Conservation (phyloP, 2,888 invertebrate species). For the Anagyrus pseudococci region DNA sequence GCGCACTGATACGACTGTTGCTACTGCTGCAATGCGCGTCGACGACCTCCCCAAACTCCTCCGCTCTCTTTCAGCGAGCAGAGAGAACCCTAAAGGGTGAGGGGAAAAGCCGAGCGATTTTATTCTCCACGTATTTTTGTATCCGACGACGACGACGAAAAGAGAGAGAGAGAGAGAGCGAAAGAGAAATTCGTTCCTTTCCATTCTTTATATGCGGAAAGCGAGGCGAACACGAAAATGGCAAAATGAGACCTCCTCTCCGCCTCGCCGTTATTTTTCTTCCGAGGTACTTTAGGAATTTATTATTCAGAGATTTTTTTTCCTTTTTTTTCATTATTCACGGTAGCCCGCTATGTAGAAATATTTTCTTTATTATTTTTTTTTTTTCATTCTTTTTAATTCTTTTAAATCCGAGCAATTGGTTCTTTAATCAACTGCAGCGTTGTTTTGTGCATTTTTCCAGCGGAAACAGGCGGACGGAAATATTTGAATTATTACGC, state of each 20-base stretch:
- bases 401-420: too few relatives aligned
- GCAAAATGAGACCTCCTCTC: slow-evolving; percentile 19
- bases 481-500: too few relatives aligned
- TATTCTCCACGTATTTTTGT: slow-evolving; percentile 33
- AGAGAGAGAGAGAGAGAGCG: slow-evolving; percentile 21
- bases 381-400: too few relatives aligned
- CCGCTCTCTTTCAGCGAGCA: background rate
- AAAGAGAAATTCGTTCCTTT: too few relatives aligned
- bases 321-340: background rate
- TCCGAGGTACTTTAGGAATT: slow-evolving; percentile 21
- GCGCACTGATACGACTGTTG: background rate
- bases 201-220: slow-evolving; percentile 20
- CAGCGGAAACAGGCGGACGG: too few relatives aligned
- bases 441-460: too few relatives aligned
- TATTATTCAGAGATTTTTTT: slow-evolving; percentile 24
- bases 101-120: slow-evolving; percentile 32
- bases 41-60: slow-evolving; percentile 11
- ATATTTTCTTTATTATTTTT: too few relatives aligned
- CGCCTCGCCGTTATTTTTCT: slow-evolving; percentile 19
- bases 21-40: slow-evolving; percentile 6
- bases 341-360: too few relatives aligned
- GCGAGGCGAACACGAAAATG: slow-evolving; percentile 17
- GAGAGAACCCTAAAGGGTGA: too few relatives aligned
- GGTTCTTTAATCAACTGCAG: too few relatives aligned
- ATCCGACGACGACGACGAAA: too few relatives aligned